Base-by-base conservation (phyloP, 2,797 vertebrate genomes). In the Muscicapa comitata region DNA sequence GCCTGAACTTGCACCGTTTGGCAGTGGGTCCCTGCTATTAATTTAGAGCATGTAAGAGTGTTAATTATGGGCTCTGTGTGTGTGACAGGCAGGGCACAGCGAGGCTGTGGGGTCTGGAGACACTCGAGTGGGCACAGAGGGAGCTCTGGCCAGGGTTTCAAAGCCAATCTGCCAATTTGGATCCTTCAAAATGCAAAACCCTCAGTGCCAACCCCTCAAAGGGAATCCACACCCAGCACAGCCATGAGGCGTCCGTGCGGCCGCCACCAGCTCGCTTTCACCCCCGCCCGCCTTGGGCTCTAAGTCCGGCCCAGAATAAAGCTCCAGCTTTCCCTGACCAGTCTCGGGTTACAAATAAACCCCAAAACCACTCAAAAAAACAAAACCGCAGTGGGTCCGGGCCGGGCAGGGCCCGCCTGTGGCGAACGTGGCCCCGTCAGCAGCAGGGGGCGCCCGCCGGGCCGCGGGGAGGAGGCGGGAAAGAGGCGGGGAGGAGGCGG, bases 201-300 rank as follows among this genome's bases (percentile, higher is more conserved):
- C 17, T 37, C 35, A 6, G 10, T 0, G 6, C 3, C 1, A 72
- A 6, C 45, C n/a, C 53, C 67, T 48, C 47, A 1, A 4, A n/a
- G 1, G 1, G 16, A 42, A 55, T 4, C 54, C 76, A 19, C 20
- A 2, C 8, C 33, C 68, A 23, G 3, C 10, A 6, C 25, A 18
- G n/a, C 11, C 58, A 1, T 0, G 38, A 47, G 28, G 47, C 4
- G 0, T 5, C 59, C 7, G 2, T 24, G 38, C 0, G 2, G 21
- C 55, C 3, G 1, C 0, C 11, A 33, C 58, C 63, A 8, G 38
- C 63, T 26, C 2, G 1, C 68, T n/a, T 53, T 33, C 61, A 65
- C 17, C 31, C 25, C 13, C 0, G 0, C 40, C 6, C 4, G 26
- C 47, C 10, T 31, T 2, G 6, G 13, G 57, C 50, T 74, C 28